Base-by-base conservation (phyloP, 2,113 vertebrate species). In the Oreochromis tanganicae region DNA sequence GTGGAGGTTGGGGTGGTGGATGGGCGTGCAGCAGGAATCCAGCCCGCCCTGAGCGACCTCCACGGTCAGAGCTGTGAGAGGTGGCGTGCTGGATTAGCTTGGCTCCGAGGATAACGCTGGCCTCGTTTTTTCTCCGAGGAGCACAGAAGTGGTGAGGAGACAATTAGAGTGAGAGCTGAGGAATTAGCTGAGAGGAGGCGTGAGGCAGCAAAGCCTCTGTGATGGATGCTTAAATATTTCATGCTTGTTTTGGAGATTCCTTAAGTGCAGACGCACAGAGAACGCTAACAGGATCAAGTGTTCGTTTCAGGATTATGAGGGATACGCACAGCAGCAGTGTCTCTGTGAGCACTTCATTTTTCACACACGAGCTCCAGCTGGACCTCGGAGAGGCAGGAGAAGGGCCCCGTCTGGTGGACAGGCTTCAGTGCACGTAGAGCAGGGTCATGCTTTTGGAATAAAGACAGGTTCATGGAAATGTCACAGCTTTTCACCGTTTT, bases 211-310 rank as follows among this genome's bases (percentile, higher is more conserved):
- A 88, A 59, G 9, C 87, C 55, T 68, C 48, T 78, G 38, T 86
- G 52, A 88, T 88, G 84, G 41, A 81, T 10, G 56, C 9, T n/a
- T 90, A 24, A 88, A 90, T 84, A 80, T 84, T 84, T 88, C 75
- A 82, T 81, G 81, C 75, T 89, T 86, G 21, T 81, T 88, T 84
- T 63, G 57, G 34, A 80, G 79, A 59, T 86, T 86, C 27, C 46
- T 86, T 8, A 7, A 87, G 68, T 61, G 55, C 71, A 52, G 85
- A 73, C 52, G 10, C 61, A 38, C 56, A 21, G 41, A 7, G 75
- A 34, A 63, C 5, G 41, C 57, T 43, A 61, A 80, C 80, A 73
- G 29, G 19, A 17, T 12, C 3, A 6, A 54, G 36, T 43, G 82
- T 86, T 81, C 34, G 4, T 38, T 81, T 56, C 27, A 82, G 79